A percentile compares a stretch with the other conserved stretches of the same genome.
These are phyloP conservation scores for Pyralis farinalis DNA, from an alignment of 2,888 invertebrate species.

Conservation along the genomic window DNA sequence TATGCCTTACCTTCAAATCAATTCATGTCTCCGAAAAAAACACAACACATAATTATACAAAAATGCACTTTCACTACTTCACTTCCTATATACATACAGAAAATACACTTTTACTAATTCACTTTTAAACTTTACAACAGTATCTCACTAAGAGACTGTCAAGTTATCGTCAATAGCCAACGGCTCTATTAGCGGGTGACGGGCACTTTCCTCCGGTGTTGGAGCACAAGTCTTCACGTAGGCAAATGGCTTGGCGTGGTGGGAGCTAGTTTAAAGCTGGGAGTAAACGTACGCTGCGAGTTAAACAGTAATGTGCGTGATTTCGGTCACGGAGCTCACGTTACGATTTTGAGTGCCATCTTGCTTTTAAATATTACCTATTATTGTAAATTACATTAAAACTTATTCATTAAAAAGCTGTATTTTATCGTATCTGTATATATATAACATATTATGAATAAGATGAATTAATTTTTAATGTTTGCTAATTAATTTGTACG, in stretches of 20 bases:
- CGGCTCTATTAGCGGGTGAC: constrained; percentile 21
- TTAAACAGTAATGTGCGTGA: no score
- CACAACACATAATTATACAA: constrained; percentile 9
- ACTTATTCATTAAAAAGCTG: no score
- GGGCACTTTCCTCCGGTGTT: constrained; percentile 53
- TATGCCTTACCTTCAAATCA: constrained; percentile 6
- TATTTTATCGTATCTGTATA: no score
- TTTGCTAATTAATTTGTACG: no score
- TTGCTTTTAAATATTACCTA: no score
- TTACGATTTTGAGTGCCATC: no score
- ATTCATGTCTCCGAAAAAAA: constrained; percentile 1
- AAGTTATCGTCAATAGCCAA: constrained; percentile 4
- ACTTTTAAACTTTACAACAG: constrained; percentile 5
- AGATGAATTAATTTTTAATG: no score
- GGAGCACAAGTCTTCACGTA: constrained; percentile 44
- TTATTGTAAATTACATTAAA: no score
- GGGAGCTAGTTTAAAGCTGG: constrained; percentile 28
- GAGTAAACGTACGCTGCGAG: background rate
- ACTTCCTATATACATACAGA: no score
- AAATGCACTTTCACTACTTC: no score
- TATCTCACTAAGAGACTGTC: constrained; percentile 15
- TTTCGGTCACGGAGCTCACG: no score
- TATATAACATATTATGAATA: no score
- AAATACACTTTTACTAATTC: constrained; percentile 4
- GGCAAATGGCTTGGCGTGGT: constrained; percentile 38